These are phyloP conservation scores for Perizoma affinitatum DNA, from an alignment of 2,888 invertebrate genomes.

Conservation along the genomic window DNA sequence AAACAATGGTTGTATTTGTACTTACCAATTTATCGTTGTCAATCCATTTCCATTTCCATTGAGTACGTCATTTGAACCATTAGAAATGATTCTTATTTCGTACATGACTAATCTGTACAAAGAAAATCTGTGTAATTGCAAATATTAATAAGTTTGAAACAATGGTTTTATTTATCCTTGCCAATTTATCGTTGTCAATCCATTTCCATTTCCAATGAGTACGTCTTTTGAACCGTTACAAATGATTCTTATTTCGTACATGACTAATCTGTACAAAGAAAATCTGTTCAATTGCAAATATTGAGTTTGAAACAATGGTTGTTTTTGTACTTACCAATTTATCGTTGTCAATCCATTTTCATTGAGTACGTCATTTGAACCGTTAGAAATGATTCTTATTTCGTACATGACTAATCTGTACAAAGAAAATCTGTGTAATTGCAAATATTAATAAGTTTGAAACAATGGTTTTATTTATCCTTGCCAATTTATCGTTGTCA, in stretches of 20 bases:
- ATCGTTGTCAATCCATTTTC: too few relatives aligned
- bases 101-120: constrained; percentile 15
- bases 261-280: constrained; percentile 16
- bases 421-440: constrained; percentile 7
- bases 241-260: constrained; percentile 7
- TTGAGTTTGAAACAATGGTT: constrained; percentile 6
- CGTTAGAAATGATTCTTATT: constrained; percentile 7
- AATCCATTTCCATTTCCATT: too few relatives aligned
- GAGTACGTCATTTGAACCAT: constrained; percentile 13
- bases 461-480: neutral
- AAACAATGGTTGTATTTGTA: constrained; percentile 2
- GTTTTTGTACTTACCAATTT: too few relatives aligned
- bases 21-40: too few relatives aligned
- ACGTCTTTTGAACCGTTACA: constrained; percentile 13
- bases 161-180: neutral
- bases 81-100: constrained; percentile 8
- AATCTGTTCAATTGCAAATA: constrained; percentile 11
- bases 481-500: too few relatives aligned
- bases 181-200: too few relatives aligned
- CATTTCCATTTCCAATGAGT: constrained; percentile 12
- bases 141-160: constrained; percentile 9
- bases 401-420: constrained; percentile 15
- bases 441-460: constrained; percentile 9
- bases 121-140: constrained; percentile 6
- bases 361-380: constrained; percentile 13